phyloP scores from a whole-genome alignment of 2,888 invertebrate genomes.

The Lydus trimaculatus region DNA sequence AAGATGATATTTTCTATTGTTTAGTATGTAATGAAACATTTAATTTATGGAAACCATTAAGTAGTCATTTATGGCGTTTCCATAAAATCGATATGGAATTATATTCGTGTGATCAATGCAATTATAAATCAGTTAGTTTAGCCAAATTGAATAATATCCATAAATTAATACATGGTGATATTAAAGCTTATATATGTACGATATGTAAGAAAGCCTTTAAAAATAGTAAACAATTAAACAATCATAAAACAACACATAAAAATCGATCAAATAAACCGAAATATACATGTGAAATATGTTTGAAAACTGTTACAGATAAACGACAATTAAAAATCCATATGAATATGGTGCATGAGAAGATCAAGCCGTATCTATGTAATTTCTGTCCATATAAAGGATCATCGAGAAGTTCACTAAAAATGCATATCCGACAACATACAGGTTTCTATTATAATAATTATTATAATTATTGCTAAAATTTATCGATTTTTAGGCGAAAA shows the following conservation, averaged over 20 bases:
- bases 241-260: slow-evolving; percentile 74
- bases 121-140: slow-evolving; percentile 74
- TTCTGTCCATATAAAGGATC: slow-evolving; percentile 74
- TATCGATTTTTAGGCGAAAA: slow-evolving; percentile 68
- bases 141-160: slow-evolving; percentile 77
- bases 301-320: slow-evolving; percentile 65
- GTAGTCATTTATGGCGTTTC: slow-evolving; percentile 79
- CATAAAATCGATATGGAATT: slow-evolving; percentile 83
- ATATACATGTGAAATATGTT: slow-evolving; percentile 66
- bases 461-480: no score
- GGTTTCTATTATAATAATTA: no score
- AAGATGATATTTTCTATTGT: slow-evolving; percentile 65
- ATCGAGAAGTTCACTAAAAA: slow-evolving; percentile 69
- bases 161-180: slow-evolving; percentile 75
- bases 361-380: slow-evolving; percentile 71
- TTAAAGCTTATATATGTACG: slow-evolving; percentile 69
- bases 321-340: slow-evolving; percentile 65
- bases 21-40: slow-evolving; percentile 70
- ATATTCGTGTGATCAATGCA: slow-evolving; percentile 77
- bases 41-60: slow-evolving; percentile 71
- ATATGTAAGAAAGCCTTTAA: slow-evolving; percentile 81
- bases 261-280: slow-evolving; percentile 49
- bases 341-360: slow-evolving; percentile 71
- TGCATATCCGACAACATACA: slow-evolving; percentile 75
- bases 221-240: slow-evolving; percentile 78